Conservation (phyloP, 2,113 vertebrate species). For the Engraulis encrasicolus region DNA sequence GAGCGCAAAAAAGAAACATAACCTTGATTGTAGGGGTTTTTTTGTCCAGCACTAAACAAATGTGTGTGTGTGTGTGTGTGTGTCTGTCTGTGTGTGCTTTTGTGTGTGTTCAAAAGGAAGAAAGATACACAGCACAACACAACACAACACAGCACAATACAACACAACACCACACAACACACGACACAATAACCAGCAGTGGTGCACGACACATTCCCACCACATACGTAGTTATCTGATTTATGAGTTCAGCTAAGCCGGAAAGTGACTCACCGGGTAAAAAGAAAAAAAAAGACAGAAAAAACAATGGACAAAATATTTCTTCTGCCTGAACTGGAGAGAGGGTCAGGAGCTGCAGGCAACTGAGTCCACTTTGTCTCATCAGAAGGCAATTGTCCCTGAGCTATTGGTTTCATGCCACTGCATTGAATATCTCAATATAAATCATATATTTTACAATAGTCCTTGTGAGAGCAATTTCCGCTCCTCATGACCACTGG, state of each 20-base stretch:
- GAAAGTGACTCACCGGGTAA: background rate
- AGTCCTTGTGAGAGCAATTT: slow-evolving; percentile 27
- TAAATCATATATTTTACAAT: background rate
- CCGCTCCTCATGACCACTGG: slow-evolving; percentile 20
- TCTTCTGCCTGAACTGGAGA: background rate
- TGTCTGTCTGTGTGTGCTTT: background rate
- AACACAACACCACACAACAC: background rate
- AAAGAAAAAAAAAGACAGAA: too few relatives aligned
- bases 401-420: background rate
- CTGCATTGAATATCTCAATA: slow-evolving; percentile 14
- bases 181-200: background rate
- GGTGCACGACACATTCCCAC: too few relatives aligned
- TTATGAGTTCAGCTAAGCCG: background rate
- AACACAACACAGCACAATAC: background rate
- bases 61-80: background rate
- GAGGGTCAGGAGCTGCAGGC: slow-evolving; percentile 4
- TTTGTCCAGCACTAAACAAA: background rate
- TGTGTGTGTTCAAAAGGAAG: background rate
- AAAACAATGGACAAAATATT: background rate
- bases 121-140: background rate
- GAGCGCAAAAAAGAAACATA: background rate
- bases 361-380: slow-evolving; percentile 10
- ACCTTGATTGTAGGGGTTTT: background rate
- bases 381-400: slow-evolving; percentile 26
- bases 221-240: slow-evolving; percentile 2